phyloP scores from a whole-genome alignment of 2,797 vertebrate genomes.

The Peromyscus attwateri region DNA sequence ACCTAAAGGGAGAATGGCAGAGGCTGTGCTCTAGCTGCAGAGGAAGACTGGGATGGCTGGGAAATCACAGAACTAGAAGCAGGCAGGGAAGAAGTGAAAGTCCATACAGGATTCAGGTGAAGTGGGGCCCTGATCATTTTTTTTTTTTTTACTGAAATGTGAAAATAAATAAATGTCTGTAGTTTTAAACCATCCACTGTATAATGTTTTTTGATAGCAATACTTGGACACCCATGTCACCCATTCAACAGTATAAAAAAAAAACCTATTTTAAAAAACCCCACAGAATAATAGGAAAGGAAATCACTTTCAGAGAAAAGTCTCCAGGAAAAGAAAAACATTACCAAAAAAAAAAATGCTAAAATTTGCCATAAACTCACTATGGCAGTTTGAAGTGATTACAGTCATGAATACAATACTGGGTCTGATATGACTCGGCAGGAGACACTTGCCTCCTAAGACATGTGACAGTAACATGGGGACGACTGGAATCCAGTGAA shows the following conservation, averaged over 20 bases:
- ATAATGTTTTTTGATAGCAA: not conserved
- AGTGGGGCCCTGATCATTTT: not conserved
- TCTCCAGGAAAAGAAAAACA: not conserved
- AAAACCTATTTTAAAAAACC: slow-evolving; percentile 23
- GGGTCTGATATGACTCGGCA: not conserved
- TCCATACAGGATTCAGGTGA: not conserved
- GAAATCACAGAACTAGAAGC: not conserved
- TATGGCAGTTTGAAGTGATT: not conserved
- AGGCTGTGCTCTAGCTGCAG: not conserved
- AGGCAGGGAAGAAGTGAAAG: no score
- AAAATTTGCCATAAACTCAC: not conserved
- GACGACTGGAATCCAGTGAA: not conserved
- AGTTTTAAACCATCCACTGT: not conserved
- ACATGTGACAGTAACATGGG: not conserved
- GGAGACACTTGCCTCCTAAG: not conserved
- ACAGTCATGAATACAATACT: not conserved
- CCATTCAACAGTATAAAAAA: not conserved
- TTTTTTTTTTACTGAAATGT: not conserved
- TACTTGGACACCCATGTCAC: not conserved
- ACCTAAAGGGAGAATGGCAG: not conserved
- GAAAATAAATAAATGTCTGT: not conserved
- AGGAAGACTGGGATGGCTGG: no score
- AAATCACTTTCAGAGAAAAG: slow-evolving; percentile 18
- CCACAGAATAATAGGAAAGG: not conserved
- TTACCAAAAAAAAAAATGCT: not conserved